Percentiles rank a stretch among this genome's conserved stretches.
Evolutionary conservation across 2,888 invertebrate genomes (phyloP).

Genomic region (Ganaspis brasiliensis): DNA sequence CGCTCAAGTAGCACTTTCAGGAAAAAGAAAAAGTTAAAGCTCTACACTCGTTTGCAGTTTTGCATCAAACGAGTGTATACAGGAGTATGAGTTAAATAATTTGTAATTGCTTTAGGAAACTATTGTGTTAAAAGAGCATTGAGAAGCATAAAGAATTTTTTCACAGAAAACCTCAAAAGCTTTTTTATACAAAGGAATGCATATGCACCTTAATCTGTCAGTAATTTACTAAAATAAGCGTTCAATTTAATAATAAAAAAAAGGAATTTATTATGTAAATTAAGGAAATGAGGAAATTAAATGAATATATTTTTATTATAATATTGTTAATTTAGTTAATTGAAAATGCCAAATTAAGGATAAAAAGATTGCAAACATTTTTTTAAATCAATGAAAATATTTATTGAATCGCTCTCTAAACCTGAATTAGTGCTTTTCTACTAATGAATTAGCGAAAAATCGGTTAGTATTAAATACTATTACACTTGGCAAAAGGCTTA

Average conservation of each 20-base stretch:
- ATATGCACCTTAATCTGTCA: not conserved
- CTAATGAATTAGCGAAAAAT: too few species aligned
- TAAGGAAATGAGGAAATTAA: too few species aligned
- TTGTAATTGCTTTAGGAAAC: constrained; percentile 32
- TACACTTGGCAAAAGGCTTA: too few species aligned
- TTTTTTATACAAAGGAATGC: constrained; percentile 9
- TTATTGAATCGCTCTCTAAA: too few species aligned
- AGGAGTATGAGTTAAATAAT: not conserved
- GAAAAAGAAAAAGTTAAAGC: constrained; percentile 6
- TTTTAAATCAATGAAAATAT: too few species aligned
- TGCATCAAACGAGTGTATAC: not conserved
- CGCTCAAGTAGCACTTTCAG: constrained; percentile 2
- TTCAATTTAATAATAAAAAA: not conserved
- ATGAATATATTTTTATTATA: too few species aligned
- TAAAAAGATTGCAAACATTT: too few species aligned
- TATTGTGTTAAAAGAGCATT: constrained; percentile 31
- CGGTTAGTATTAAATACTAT: too few species aligned
- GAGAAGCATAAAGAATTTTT: constrained; percentile 31
- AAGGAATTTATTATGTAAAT: not conserved
- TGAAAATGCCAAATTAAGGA: too few species aligned
- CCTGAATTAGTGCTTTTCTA: too few species aligned
- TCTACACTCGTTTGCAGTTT: constrained; percentile 6
- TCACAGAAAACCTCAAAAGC: not conserved
- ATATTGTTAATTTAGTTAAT: too few species aligned
- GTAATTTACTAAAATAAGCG: not conserved